phyloP scores from a whole-genome alignment of 2,888 invertebrate genomes.

The Callyntrura guangdongensis region DNA sequence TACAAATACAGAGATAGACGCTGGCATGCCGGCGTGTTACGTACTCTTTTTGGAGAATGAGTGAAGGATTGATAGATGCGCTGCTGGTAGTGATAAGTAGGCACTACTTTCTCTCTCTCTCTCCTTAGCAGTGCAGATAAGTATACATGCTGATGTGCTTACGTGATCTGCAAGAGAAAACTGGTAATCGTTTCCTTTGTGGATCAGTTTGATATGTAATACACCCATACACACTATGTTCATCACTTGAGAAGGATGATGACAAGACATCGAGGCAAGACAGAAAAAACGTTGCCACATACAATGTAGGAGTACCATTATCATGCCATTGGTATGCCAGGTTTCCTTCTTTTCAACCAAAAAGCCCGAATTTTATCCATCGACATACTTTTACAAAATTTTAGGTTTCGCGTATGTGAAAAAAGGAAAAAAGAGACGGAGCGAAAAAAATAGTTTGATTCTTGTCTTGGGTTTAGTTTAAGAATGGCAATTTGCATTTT shows the following conservation, averaged over 20 bases:
- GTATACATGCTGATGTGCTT: conserved; percentile 32
- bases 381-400: not conserved
- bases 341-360: too few species aligned
- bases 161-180: conserved; percentile 48
- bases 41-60: not conserved
- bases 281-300: not conserved
- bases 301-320: not conserved
- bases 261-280: not conserved
- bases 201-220: not conserved
- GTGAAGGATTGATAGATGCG: not conserved
- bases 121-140: not conserved
- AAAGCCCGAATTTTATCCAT: too few species aligned
- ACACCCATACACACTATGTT: not conserved
- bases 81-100: conserved; percentile 13
- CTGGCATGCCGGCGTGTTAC: not conserved
- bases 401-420: not conserved
- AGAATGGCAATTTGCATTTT: conserved; percentile 15
- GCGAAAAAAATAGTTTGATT: not conserved
- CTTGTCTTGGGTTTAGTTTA: not conserved
- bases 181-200: not conserved
- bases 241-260: not conserved
- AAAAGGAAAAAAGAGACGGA: not conserved
- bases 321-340: not conserved
- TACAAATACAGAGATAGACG: conserved; percentile 5
- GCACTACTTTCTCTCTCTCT: too few species aligned